phyloP scores from a whole-genome alignment of 2,797 vertebrate species.

The Chaetodon trifasciatus region DNA sequence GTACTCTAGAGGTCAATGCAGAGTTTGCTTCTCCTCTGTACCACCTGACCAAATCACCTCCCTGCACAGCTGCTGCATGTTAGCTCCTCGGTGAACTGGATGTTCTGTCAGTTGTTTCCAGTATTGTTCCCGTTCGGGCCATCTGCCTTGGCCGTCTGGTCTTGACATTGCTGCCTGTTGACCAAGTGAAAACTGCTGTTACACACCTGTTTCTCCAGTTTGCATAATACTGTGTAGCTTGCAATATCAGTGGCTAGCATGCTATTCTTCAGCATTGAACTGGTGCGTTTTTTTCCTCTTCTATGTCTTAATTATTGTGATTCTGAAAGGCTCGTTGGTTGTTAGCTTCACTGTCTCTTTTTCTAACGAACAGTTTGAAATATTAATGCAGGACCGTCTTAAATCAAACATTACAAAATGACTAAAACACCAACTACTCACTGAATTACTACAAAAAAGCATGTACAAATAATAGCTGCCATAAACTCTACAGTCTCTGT shows the following conservation, averaged over 20 bases:
- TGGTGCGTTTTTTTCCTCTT: background rate
- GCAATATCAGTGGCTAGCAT: background rate
- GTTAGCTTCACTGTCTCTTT: background rate
- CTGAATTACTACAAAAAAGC: background rate
- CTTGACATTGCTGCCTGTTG: background rate
- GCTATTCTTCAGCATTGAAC: background rate
- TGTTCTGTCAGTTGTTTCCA: background rate
- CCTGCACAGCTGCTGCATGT: background rate
- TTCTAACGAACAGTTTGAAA: background rate
- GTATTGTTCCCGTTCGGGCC: too few species aligned
- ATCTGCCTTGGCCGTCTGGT: background rate
- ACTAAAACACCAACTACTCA: background rate
- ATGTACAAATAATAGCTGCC: background rate
- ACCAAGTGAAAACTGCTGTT: background rate
- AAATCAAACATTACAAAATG: background rate
- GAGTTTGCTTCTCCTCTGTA: background rate
- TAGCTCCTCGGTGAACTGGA: background rate
- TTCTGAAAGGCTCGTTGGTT: background rate
- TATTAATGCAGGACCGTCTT: background rate
- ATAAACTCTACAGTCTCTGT: background rate
- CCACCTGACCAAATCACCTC: background rate
- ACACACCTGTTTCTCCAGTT: background rate
- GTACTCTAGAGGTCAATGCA: slow-evolving; percentile 5
- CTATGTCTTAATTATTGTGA: background rate
- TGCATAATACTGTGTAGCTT: background rate